phyloP scores from a whole-genome alignment of 2,113 vertebrate genomes.

The Taxidea taxus region DNA sequence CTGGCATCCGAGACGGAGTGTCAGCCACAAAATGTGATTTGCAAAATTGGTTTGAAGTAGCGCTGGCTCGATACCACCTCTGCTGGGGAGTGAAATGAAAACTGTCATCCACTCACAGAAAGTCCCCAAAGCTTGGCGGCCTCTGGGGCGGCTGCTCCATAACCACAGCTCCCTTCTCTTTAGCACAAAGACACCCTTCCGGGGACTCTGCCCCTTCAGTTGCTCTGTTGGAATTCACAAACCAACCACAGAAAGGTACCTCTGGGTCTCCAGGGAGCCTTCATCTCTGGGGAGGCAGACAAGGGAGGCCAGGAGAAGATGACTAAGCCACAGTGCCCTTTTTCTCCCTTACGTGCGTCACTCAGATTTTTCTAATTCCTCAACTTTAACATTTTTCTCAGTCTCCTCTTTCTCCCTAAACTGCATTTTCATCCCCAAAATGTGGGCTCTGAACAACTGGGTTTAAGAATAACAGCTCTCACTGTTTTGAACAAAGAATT shows the following conservation, averaged over 20 bases:
- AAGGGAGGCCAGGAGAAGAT: not conserved
- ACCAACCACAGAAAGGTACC: not conserved
- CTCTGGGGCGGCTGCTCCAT: slow-evolving; percentile 49
- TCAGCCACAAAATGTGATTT: slow-evolving; percentile 62
- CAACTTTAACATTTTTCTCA: not conserved
- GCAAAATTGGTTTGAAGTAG: slow-evolving; percentile 65
- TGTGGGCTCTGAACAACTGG: not conserved
- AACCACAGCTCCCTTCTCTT: slow-evolving; percentile 70
- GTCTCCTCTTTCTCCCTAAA: not conserved
- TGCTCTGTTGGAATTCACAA: not conserved
- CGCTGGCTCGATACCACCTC: slow-evolving; percentile 59
- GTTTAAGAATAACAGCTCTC: not conserved
- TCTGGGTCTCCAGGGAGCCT: not conserved
- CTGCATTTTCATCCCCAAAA: not conserved
- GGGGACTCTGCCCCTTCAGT: not conserved
- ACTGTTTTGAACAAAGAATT: slow-evolving; percentile 9
- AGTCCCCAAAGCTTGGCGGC: slow-evolving; percentile 58
- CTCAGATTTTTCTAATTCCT: slow-evolving; percentile 3
- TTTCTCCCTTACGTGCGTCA: not conserved
- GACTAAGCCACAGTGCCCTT: not conserved
- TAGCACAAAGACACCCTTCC: not conserved
- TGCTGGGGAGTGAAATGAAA: slow-evolving; percentile 75
- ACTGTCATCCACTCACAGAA: slow-evolving; percentile 70
- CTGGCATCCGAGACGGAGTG: slow-evolving; percentile 3
- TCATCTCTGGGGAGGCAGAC: not conserved